Conservation (phyloP, 2,888 invertebrate species). For the Ecliptopera silaceata region DNA sequence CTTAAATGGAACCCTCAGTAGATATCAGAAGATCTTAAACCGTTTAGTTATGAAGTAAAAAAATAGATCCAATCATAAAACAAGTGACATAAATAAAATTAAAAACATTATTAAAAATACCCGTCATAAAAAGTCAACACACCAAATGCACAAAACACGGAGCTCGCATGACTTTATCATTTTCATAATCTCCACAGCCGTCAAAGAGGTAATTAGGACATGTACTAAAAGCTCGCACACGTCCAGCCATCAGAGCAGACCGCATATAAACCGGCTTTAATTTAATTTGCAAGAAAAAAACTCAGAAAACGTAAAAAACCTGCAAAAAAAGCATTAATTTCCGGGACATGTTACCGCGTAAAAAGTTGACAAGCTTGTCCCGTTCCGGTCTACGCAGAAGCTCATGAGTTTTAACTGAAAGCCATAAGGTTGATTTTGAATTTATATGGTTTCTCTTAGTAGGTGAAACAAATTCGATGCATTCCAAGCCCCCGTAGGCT, state of each 20-base stretch:
- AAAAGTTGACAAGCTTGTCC: conserved; percentile 29
- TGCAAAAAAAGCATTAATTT: conserved; percentile 34
- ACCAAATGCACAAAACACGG: background rate
- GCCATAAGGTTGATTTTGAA: conserved; percentile 16
- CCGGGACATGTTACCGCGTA: conserved; percentile 28
- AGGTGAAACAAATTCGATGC: conserved; percentile 46
- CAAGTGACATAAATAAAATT: background rate
- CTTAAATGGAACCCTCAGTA: too few relatives aligned
- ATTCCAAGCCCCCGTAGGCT: conserved; percentile 45
- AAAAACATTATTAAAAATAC: background rate
- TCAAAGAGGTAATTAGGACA: conserved; percentile 20
- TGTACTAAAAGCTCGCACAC: conserved; percentile 18
- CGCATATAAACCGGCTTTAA: conserved; percentile 30
- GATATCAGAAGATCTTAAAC: too few relatives aligned
- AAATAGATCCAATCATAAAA: too few relatives aligned
- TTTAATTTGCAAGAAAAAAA: conserved; percentile 33
- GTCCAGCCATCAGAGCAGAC: conserved; percentile 12
- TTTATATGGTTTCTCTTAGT: conserved; percentile 10
- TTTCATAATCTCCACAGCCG: conserved; percentile 15
- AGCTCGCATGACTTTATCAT: conserved; percentile 9
- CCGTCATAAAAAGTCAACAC: conserved; percentile 2
- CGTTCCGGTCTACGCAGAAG: conserved; percentile 21
- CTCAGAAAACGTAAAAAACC: conserved; percentile 18
- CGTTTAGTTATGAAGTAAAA: too few relatives aligned
- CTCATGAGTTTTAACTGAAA: conserved; percentile 6